Conservation (phyloP, 2,113 vertebrate species). For the Takifugu bimaculatus region DNA sequence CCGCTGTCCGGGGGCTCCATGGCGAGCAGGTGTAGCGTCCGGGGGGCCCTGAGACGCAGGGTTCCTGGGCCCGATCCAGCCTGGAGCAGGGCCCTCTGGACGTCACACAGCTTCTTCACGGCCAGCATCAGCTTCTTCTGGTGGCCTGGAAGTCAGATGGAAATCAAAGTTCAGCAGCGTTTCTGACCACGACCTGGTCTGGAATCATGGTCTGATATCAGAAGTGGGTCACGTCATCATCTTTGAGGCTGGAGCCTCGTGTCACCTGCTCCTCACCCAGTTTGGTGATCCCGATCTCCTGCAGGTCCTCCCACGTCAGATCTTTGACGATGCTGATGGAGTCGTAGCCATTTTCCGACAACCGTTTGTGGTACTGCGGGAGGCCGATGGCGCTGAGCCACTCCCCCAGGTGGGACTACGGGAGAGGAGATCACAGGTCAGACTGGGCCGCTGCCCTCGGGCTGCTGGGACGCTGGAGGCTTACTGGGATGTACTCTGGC, state of each 20-base stretch:
- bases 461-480: background rate
- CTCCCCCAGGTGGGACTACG: constrained; percentile 84
- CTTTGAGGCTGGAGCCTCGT: too few species aligned
- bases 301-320: constrained; percentile 93
- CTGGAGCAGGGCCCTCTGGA: constrained; percentile 81
- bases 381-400: constrained; percentile 92
- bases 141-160: constrained; percentile 76
- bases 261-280: constrained; percentile 80
- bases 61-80: constrained; percentile 72
- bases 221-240: too few species aligned
- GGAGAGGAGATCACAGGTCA: background rate
- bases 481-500: constrained; percentile 89
- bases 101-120: constrained; percentile 87
- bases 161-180: background rate
- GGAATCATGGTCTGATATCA: too few species aligned
- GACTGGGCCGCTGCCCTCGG: background rate
- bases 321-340: constrained; percentile 89
- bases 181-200: too few species aligned
- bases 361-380: constrained; percentile 90
- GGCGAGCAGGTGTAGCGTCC: constrained; percentile 80
- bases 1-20: constrained; percentile 81
- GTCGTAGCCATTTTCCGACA: constrained; percentile 91
- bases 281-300: constrained; percentile 93
- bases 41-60: constrained; percentile 71
- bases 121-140: constrained; percentile 98